phyloP scores from a whole-genome alignment of 2,888 invertebrate species.

The Venusia cambrica region DNA sequence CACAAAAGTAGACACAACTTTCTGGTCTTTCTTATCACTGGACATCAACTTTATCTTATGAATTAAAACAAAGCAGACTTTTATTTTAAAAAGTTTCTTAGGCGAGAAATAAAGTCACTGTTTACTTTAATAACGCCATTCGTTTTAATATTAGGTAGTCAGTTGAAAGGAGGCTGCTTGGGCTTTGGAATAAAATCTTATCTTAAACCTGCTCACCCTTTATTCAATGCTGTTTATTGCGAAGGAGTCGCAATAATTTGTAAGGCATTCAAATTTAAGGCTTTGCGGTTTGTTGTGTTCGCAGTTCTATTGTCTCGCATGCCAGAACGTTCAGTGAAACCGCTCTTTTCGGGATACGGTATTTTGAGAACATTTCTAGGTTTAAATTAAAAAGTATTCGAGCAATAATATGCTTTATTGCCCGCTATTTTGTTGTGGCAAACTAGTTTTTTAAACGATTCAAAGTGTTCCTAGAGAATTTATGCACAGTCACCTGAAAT shows the following conservation, averaged over 20 bases:
- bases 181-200: constrained; percentile 50
- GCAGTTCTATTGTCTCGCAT: constrained; percentile 9
- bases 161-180: constrained; percentile 31
- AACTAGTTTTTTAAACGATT: too few species aligned
- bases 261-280: constrained; percentile 32
- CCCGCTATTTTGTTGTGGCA: too few species aligned
- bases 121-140: constrained; percentile 31
- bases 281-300: constrained; percentile 15
- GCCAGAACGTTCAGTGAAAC: constrained; percentile 7
- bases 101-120: constrained; percentile 24
- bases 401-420: too few species aligned
- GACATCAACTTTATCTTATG: constrained; percentile 25
- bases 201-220: constrained; percentile 50
- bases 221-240: constrained; percentile 60
- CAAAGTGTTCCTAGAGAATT: too few species aligned
- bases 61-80: constrained; percentile 27
- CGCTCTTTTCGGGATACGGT: too few species aligned
- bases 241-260: constrained; percentile 56
- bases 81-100: constrained; percentile 24
- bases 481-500: too few species aligned
- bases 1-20: constrained; percentile 12
- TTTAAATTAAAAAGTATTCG: too few species aligned
- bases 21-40: constrained; percentile 19
- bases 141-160: constrained; percentile 31
- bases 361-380: too few species aligned